These are phyloP conservation scores for Catharus ustulatus DNA, from an alignment of 2,797 vertebrate genomes.

Conservation along the genomic window DNA sequence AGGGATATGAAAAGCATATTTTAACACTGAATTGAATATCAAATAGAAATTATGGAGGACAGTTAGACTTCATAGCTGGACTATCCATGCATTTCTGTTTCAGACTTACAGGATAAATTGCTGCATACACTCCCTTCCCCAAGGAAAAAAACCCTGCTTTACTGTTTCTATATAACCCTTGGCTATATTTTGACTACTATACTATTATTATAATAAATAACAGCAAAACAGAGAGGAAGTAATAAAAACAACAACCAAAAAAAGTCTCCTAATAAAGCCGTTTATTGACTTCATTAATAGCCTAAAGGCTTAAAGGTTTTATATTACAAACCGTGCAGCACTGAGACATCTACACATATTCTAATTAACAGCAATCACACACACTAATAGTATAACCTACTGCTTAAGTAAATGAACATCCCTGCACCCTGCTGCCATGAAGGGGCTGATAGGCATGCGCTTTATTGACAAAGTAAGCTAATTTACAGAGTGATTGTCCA, in stretches of 20 bases:
- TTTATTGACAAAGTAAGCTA: constrained; percentile 84
- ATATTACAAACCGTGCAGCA: constrained; percentile 72
- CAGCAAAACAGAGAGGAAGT: constrained; percentile 4
- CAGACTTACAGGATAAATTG: not conserved
- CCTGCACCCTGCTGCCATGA: constrained; percentile 79
- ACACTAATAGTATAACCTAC: constrained; percentile 83
- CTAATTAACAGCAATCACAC: constrained; percentile 85
- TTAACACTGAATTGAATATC: not conserved
- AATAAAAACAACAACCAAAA: not conserved
- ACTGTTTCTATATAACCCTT: not conserved
- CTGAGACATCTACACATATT: constrained; percentile 70
- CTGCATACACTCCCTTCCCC: not conserved
- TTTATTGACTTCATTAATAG: constrained; percentile 78
- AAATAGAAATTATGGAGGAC: not conserved
- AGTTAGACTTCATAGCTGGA: not conserved
- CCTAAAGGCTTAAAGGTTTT: constrained; percentile 71
- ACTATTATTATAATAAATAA: constrained; percentile 12
- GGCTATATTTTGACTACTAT: not conserved
- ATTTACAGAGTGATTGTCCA: constrained; percentile 83
- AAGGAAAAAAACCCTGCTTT: not conserved
- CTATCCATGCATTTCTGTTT: not conserved
- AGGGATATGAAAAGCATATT: not conserved
- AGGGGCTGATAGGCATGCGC: constrained; percentile 80
- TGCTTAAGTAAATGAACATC: constrained; percentile 86
- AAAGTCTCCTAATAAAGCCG: constrained; percentile 27